Evolutionary conservation across 2,113 vertebrate genomes (phyloP).

Genomic region (Notechis scutatus): DNA sequence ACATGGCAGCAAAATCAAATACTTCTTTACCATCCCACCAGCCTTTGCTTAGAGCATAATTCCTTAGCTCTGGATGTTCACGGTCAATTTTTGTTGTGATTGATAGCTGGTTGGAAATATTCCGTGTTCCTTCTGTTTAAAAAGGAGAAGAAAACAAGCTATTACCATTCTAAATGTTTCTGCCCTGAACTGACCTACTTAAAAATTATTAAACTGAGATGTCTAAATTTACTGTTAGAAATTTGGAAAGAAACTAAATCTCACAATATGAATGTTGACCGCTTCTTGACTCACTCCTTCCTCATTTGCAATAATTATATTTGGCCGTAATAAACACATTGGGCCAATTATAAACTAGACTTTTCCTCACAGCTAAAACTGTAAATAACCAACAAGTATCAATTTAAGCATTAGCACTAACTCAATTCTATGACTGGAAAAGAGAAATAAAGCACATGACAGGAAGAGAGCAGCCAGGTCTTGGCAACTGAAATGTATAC

Average conservation of each 20-base stretch:
- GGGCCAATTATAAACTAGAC: neutral
- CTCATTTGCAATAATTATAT: neutral
- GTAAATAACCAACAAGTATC: neutral
- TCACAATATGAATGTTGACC: neutral
- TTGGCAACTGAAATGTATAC: neutral
- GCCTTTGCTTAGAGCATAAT: constrained; percentile 77
- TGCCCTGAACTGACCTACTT: neutral
- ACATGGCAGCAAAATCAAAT: constrained; percentile 86
- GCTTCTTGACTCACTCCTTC: neutral
- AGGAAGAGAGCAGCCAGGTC: neutral
- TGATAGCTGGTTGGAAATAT: constrained; percentile 93
- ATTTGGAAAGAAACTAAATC: neutral
- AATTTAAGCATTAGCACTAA: neutral
- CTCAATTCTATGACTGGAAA: neutral
- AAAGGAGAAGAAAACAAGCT: neutral
- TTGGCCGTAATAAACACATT: neutral
- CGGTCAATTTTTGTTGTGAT: constrained; percentile 89
- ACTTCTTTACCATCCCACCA: constrained; percentile 90
- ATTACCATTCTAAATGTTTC: neutral
- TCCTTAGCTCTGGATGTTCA: constrained; percentile 82
- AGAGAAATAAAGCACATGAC: neutral
- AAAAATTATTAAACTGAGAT: constrained; percentile 18
- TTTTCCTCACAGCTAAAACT: neutral
- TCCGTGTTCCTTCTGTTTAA: constrained; percentile 77
- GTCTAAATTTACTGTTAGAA: constrained; percentile 10